Conservation (phyloP, 1,140 invertebrate species). For the Ips typographus region DNA sequence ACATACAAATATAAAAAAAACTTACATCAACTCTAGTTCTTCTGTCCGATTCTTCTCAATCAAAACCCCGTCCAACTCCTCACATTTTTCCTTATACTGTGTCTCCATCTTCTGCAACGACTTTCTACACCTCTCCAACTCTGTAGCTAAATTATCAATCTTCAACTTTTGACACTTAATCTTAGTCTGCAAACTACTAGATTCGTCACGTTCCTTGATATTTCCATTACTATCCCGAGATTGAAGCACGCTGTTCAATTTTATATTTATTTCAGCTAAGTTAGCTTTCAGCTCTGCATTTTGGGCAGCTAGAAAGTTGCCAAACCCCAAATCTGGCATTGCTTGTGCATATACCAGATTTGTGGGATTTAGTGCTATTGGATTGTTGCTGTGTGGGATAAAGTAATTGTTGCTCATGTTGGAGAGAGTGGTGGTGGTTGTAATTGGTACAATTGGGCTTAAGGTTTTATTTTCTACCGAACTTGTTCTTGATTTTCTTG, state of each 20-base stretch:
- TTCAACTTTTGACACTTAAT: slow-evolving; percentile 31
- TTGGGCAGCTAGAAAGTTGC: slow-evolving; percentile 24
- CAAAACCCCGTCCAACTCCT: slow-evolving; percentile 5
- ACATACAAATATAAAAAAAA: not conserved
- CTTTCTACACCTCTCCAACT: slow-evolving; percentile 5
- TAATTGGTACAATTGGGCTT: slow-evolving; percentile 1
- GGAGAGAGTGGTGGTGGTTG: not conserved
- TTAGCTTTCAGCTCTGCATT: slow-evolving; percentile 32
- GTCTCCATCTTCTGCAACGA: not conserved
- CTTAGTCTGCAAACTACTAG: slow-evolving; percentile 9
- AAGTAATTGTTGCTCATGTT: not conserved
- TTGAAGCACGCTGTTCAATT: slow-evolving; percentile 15
- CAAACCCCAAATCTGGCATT: slow-evolving; percentile 18
- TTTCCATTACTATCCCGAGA: slow-evolving; percentile 5
- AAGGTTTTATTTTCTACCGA: slow-evolving; percentile 2
- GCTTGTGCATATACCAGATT: slow-evolving; percentile 13
- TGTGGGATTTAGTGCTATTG: slow-evolving; percentile 9
- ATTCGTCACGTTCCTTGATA: not conserved
- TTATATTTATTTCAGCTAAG: slow-evolving; percentile 27
- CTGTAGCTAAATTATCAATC: slow-evolving; percentile 28
- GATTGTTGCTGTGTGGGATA: slow-evolving; percentile 8
- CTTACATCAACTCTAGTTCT: not conserved
- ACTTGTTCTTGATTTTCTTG: slow-evolving; percentile 23
- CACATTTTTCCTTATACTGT: slow-evolving; percentile 16
- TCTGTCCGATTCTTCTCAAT: not conserved